Evolutionary conservation across 2,888 invertebrate genomes (phyloP).

Genomic region (Protonemura montana): DNA sequence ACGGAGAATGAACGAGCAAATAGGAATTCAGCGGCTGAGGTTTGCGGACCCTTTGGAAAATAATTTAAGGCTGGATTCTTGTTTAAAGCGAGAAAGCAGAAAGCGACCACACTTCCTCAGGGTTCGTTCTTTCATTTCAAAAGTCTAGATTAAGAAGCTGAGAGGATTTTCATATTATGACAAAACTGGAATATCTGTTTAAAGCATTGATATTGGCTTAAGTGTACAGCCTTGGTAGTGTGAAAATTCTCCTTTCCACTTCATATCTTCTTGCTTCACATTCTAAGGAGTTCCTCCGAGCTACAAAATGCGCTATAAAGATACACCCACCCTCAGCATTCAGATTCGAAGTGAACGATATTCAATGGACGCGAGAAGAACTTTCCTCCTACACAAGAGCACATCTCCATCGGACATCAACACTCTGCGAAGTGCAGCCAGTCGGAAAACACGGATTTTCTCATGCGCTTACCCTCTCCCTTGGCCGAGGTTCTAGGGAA

Average conservation of each 20-base stretch:
- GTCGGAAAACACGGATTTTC: constrained; percentile 14
- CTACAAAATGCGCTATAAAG: neutral
- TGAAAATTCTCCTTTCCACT: too few relatives aligned
- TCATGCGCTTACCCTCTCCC: neutral
- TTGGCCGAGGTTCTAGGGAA: neutral
- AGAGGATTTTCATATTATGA: too few relatives aligned
- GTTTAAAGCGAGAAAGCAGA: neutral
- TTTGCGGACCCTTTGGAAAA: neutral
- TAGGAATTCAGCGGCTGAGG: neutral
- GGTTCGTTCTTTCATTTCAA: too few relatives aligned
- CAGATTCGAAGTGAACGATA: neutral
- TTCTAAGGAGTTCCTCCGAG: too few relatives aligned
- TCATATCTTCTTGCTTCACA: too few relatives aligned
- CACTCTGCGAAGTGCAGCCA: neutral
- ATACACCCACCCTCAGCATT: neutral
- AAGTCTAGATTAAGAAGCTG: too few relatives aligned
- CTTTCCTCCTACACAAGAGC: neutral
- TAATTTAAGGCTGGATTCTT: neutral
- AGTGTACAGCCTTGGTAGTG: too few relatives aligned
- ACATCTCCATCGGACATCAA: constrained; percentile 22
- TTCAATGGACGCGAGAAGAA: neutral
- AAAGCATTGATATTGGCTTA: too few relatives aligned
- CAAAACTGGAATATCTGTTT: too few relatives aligned
- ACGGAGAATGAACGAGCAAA: neutral
- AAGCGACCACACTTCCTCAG: too few relatives aligned